Evolutionary conservation across 2,113 vertebrate genomes (phyloP).

Genomic region (Hystrix cristata): DNA sequence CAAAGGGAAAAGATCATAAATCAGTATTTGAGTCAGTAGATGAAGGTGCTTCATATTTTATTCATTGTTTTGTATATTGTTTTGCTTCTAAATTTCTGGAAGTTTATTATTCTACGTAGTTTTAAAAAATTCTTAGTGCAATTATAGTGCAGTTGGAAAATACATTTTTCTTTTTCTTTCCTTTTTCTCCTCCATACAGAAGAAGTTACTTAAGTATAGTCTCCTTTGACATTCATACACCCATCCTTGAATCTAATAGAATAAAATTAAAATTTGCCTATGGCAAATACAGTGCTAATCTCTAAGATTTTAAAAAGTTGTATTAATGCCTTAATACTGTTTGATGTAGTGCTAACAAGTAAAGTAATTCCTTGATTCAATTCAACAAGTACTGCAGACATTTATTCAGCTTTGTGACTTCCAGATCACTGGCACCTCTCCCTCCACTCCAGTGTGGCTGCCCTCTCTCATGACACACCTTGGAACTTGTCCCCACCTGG

Average conservation of each 20-base stretch:
- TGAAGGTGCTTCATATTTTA: background rate
- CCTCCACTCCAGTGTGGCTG: background rate
- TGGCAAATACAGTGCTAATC: background rate
- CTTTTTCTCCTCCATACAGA: background rate
- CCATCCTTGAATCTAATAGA: slow-evolving; percentile 4
- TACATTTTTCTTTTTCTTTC: background rate
- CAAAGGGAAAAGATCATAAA: background rate
- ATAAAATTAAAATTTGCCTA: slow-evolving; percentile 37
- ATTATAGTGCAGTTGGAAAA: background rate
- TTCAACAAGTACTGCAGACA: background rate
- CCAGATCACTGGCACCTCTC: background rate
- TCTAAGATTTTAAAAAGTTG: slow-evolving; percentile 16
- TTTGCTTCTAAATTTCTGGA: slow-evolving; percentile 45
- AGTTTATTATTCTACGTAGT: background rate
- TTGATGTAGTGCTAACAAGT: background rate
- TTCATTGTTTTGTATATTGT: slow-evolving; percentile 18
- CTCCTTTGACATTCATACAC: background rate
- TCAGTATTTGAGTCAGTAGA: background rate
- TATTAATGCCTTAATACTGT: background rate
- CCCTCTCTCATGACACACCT: background rate
- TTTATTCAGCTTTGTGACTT: background rate
- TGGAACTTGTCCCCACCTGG: background rate
- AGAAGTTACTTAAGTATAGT: background rate
- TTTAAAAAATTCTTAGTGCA: background rate
- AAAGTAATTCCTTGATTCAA: background rate